A percentile compares a stretch with the other conserved stretches of the same genome.
phyloP scores from a whole-genome alignment of 2,113 vertebrate genomes.

The Physeter macrocephalus region DNA sequence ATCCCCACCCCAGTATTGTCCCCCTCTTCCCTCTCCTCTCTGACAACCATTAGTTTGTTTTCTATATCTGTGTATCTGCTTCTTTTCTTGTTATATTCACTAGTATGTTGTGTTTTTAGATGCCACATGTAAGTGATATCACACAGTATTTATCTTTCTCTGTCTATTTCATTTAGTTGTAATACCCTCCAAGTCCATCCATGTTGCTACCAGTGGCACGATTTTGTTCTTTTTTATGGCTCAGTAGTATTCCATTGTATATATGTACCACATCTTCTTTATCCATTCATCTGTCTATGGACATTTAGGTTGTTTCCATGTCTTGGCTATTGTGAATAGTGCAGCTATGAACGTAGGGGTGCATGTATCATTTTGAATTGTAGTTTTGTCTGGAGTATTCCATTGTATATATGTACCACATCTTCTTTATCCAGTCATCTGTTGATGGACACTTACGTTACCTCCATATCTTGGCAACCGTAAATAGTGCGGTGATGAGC shows the following conservation, averaged over 20 bases:
- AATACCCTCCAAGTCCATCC: background rate
- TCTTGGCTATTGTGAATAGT: background rate
- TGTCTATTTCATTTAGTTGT: background rate
- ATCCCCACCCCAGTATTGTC: background rate
- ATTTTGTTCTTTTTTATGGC: background rate
- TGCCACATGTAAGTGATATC: background rate
- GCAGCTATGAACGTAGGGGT: no score
- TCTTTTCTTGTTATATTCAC: background rate
- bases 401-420: fast-evolving
- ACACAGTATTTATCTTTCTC: background rate
- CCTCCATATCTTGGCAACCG: background rate
- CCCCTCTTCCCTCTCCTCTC: background rate
- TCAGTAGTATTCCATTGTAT: no score
- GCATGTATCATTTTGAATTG: no score
- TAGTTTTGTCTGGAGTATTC: no score
- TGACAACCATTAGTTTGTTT: background rate
- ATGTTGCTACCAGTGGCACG: background rate
- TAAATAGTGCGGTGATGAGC: background rate
- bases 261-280: background rate
- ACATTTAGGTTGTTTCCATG: fast-evolving
- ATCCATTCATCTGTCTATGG: background rate
- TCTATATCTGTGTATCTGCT: background rate
- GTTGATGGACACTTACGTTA: no score
- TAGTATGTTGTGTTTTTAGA: background rate
- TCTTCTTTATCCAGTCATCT: background rate